Base-by-base conservation (phyloP, 2,113 vertebrate species). In the Plecotus auritus region DNA sequence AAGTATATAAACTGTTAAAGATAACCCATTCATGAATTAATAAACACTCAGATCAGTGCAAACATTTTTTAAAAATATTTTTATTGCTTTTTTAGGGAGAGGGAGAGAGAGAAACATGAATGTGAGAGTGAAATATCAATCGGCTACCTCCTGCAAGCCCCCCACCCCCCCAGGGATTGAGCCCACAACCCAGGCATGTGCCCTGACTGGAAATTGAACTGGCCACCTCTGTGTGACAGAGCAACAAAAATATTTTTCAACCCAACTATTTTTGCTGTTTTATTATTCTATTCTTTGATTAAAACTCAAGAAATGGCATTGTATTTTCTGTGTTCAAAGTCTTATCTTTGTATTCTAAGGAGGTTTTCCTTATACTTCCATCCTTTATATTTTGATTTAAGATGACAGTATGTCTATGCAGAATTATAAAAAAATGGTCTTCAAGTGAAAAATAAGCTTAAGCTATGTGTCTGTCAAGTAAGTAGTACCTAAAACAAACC, bases 291-390 rank as follows among this genome's bases (percentile, higher is more conserved):
- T 30, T 64, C 35, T 90, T 86, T 67, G 2, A 18, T 51, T 80
- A 83, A 92, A 95, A 81, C 4, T 95, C 51, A 84, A 91, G 32
- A 95, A 87, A 80, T 59, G 23, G 4, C 26, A 70, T 9, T 45
- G 3, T 56, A 2, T 59, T 86, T 73, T 72, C 45, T 76, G 2
- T 64, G 2, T 91, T 88, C 70, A 70, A 54, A 0, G 82, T 83
- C 23, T 82, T 67, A 30, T 11, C 11, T 82, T 51, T 56, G 9
- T 54, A 32, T 45, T 78, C 4, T 66, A 78, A 73, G 17, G 22
- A 49, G 12, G 16, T 85, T 83, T 92, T 86, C 12, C 35, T 66
- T 42, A 64, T 18, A 88, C 1, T 6, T 67, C 5, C 61, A 78
- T 28, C 5, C 4, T 91, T 76, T 42, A 66, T 88, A 28, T 64